Evolutionary conservation across 2,888 invertebrate genomes (phyloP).

Genomic region (Sinohyriopsis cumingii): DNA sequence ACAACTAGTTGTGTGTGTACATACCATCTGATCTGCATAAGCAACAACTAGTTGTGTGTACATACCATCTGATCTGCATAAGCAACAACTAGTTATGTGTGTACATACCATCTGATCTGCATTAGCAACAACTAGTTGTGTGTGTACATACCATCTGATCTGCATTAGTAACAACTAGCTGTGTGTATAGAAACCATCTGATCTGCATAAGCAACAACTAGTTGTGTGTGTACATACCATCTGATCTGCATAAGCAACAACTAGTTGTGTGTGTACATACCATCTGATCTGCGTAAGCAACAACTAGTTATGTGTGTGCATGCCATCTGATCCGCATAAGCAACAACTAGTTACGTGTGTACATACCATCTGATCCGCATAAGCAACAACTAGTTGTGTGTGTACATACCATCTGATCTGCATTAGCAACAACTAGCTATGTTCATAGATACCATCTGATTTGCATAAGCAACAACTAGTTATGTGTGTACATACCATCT

Average conservation of each 20-base stretch:
- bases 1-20: constrained; percentile 79
- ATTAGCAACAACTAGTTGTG: constrained; percentile 82
- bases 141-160: constrained; percentile 84
- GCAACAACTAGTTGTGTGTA: constrained; percentile 80
- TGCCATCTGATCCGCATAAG: constrained; percentile 87
- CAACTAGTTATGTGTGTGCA: constrained; percentile 77
- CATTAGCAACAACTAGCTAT: constrained; percentile 83
- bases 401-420: constrained; percentile 84
- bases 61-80: constrained; percentile 87
- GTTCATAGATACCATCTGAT: constrained; percentile 83
- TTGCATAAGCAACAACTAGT: constrained; percentile 83
- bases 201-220: constrained; percentile 85
- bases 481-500: constrained; percentile 81
- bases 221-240: constrained; percentile 80
- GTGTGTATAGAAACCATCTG: constrained; percentile 82
- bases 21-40: constrained; percentile 87
- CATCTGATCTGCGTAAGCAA: constrained; percentile 86
- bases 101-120: constrained; percentile 84
- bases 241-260: constrained; percentile 85
- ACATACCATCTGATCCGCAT: constrained; percentile 85
- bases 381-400: constrained; percentile 82
- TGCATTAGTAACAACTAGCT: constrained; percentile 83
- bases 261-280: constrained; percentile 79
- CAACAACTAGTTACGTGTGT: constrained; percentile 80
- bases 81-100: constrained; percentile 80